Conservation (phyloP, 2,888 invertebrate genomes). For the Aphodius granarius region DNA sequence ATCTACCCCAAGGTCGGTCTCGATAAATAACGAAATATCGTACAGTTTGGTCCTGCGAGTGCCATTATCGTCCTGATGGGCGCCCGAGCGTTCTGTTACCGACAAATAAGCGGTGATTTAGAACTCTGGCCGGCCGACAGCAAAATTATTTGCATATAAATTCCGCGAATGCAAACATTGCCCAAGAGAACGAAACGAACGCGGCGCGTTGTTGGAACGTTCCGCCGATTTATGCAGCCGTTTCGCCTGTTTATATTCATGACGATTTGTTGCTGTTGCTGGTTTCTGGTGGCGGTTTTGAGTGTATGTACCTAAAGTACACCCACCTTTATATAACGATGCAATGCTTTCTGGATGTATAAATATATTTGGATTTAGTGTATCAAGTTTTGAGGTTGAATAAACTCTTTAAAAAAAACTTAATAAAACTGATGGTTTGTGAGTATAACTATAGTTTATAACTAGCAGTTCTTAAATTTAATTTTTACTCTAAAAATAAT, state of each 20-base stretch:
- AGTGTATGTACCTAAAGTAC: neutral
- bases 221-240: neutral
- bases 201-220: neutral
- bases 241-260: neutral
- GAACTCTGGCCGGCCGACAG: neutral
- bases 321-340: neutral
- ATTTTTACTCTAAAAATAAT: too few species aligned
- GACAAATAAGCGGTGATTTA: neutral
- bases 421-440: too few species aligned
- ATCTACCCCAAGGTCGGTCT: neutral
- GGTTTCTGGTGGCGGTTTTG: too few species aligned
- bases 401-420: neutral
- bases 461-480: too few species aligned
- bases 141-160: neutral
- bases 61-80: neutral
- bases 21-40: neutral
- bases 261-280: neutral
- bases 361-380: neutral
- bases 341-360: neutral
- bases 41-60: neutral
- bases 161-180: neutral
- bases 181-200: neutral
- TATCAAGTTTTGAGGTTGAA: neutral
- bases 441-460: too few species aligned
- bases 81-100: neutral